These are phyloP conservation scores for Drosophila anomalata DNA, from an alignment of 2,888 invertebrate genomes.

Conservation along the genomic window DNA sequence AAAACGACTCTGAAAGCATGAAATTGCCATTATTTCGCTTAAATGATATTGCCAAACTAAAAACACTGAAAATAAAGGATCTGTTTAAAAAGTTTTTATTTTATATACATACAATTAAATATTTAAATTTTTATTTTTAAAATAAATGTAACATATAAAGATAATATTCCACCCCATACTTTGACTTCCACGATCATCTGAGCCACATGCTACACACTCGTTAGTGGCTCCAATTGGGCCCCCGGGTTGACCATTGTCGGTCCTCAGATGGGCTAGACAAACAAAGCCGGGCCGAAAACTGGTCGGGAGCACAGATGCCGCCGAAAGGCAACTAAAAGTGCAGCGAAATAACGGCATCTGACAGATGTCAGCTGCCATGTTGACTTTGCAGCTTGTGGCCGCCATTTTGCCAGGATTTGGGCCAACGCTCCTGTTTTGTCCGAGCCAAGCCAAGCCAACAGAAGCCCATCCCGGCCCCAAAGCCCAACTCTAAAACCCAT, in stretches of 20 bases:
- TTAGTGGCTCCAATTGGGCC: conserved; percentile 27
- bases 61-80: neutral
- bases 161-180: neutral
- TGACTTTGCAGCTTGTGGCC: conserved; percentile 70
- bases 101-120: neutral
- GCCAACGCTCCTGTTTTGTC: conserved; percentile 27
- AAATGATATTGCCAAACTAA: neutral
- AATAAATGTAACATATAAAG: too few relatives aligned
- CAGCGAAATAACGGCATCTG: conserved; percentile 29
- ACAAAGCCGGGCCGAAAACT: conserved; percentile 20
- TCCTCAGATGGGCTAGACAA: conserved; percentile 22
- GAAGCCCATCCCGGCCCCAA: neutral
- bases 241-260: conserved; percentile 22
- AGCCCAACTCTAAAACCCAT: neutral
- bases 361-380: conserved; percentile 60
- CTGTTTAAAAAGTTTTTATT: neutral
- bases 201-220: conserved; percentile 17
- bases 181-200: conserved; percentile 7
- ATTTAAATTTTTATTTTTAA: neutral
- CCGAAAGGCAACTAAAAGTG: conserved; percentile 27
- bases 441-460: neutral
- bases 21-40: conserved; percentile 7
- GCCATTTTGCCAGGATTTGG: conserved; percentile 68
- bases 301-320: conserved; percentile 16
- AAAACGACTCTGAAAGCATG: neutral